Evolutionary conservation across 2,888 invertebrate species (phyloP).

Genomic region (Sesamia inferens): DNA sequence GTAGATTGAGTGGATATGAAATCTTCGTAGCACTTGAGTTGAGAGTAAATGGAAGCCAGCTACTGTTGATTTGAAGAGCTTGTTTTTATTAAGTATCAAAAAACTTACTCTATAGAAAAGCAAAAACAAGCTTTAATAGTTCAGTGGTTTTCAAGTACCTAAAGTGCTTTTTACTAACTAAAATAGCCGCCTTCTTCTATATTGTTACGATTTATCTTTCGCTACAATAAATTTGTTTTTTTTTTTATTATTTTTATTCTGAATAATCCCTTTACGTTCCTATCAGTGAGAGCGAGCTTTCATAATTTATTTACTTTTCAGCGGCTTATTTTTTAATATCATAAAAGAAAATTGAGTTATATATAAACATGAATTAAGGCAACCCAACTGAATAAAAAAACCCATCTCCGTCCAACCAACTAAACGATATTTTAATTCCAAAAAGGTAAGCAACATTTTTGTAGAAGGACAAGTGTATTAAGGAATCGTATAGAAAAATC

Average conservation of each 20-base stretch:
- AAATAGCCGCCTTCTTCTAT: slow-evolving; percentile 18
- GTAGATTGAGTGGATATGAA: not conserved
- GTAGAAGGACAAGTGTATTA: slow-evolving; percentile 29
- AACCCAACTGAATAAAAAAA: slow-evolving; percentile 45
- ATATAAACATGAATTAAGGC: slow-evolving; percentile 45
- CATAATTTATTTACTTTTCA: slow-evolving; percentile 43
- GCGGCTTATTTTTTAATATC: slow-evolving; percentile 51
- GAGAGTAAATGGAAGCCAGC: slow-evolving; percentile 46
- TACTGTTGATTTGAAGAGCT: slow-evolving; percentile 52
- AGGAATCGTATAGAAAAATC: slow-evolving; percentile 18
- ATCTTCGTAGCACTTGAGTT: slow-evolving; percentile 15
- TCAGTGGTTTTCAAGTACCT: slow-evolving; percentile 28
- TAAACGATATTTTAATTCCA: slow-evolving; percentile 52
- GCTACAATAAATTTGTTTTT: slow-evolving; percentile 21
- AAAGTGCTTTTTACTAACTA: not conserved
- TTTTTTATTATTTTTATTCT: slow-evolving; percentile 4
- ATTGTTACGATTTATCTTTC: slow-evolving; percentile 26
- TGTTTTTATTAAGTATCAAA: slow-evolving; percentile 23
- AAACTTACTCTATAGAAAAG: not conserved
- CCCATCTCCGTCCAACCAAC: slow-evolving; percentile 39
- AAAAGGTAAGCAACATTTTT: slow-evolving; percentile 32
- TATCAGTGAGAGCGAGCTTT: slow-evolving; percentile 37
- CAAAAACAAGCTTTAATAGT: not conserved
- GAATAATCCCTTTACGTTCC: slow-evolving; percentile 15
- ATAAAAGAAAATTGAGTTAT: slow-evolving; percentile 57